Conservation (phyloP, 2,113 vertebrate species). For the Peromyscus californicus region DNA sequence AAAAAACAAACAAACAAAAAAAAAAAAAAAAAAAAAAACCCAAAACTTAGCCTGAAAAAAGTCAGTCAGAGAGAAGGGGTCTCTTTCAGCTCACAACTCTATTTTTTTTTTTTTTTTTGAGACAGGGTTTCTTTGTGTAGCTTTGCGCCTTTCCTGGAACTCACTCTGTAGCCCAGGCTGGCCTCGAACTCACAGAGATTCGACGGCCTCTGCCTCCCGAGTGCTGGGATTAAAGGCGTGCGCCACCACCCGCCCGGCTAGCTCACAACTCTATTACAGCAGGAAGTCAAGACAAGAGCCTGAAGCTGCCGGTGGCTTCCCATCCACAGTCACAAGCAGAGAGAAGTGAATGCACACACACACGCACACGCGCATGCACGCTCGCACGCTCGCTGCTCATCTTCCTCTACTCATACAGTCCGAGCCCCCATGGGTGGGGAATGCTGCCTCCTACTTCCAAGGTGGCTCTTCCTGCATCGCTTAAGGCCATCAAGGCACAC, state of each 20-base stretch:
- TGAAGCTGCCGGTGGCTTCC: not conserved
- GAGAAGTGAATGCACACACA: not conserved
- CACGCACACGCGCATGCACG: too few relatives aligned
- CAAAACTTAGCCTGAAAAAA: not conserved
- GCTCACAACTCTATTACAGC: not conserved
- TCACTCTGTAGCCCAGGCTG: too few relatives aligned
- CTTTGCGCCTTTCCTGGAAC: too few relatives aligned
- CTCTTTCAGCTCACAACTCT: not conserved
- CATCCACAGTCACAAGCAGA: not conserved
- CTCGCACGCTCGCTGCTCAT: not conserved
- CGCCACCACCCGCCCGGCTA: too few relatives aligned
- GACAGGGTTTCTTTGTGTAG: too few relatives aligned
- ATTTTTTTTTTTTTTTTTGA: not conserved
- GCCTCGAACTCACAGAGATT: too few relatives aligned
- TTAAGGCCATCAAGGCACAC: not conserved
- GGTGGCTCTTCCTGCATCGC: not conserved
- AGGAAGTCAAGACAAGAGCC: not conserved
- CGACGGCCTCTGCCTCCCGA: too few relatives aligned
- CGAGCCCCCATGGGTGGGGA: too few relatives aligned
- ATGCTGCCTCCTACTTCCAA: not conserved
- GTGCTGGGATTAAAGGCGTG: too few relatives aligned
- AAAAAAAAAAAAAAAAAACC: not conserved
- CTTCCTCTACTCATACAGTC: not conserved
- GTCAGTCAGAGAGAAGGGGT: not conserved
- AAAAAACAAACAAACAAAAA: too few relatives aligned